Evolutionary conservation across 1,140 invertebrate species (phyloP), one percentile per base, ranked within the genome.

Genomic region (Diprion similis): DNA sequence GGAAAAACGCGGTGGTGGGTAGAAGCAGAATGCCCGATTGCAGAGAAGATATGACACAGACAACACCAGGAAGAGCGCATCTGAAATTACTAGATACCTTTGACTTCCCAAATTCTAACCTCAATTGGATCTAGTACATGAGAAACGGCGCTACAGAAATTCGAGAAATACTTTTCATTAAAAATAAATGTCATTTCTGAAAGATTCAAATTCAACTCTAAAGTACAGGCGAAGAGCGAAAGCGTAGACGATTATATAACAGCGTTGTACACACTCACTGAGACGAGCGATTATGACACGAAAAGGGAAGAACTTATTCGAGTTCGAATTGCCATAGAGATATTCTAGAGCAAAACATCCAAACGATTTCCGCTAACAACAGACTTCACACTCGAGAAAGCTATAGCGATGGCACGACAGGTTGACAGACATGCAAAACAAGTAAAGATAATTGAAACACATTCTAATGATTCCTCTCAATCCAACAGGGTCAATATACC

Each of bases 261-360:
- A 15, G 74, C 77, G 18, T 70, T 87, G 17, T 80, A 86, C 73
- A 75, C 75, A 0, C 72, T 86, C 45, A 80, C 80, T 4, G 81
- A 82, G 70, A 69, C 79, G n/a, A 87, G 86, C 75, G 78, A 84
- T 2, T 87, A 80, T 73, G 80, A 73, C 8, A 71, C 59, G 1
- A 48, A 87, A 19, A 76, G 79, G 19, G 84, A 87, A 8, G 77
- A 82, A 48, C 72, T 87, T 24, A 85, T 86, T 45, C 15, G 83
- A 19, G 85, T 84, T 68, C 71, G 80, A 70, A 81, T 87, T 65
- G 81, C 86, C 1, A 82, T 86, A 0, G 84, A 83, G 0, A 72
- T 84, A 11, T 19, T 46, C 11, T 10, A 51, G 10, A 15, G 10
- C 48, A 73, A 77, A 59, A 68, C 81, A 9, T 75, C 72, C 8